phyloP scores from a whole-genome alignment of 1,140 invertebrate genomes.

The Drosophila sp. region DNA sequence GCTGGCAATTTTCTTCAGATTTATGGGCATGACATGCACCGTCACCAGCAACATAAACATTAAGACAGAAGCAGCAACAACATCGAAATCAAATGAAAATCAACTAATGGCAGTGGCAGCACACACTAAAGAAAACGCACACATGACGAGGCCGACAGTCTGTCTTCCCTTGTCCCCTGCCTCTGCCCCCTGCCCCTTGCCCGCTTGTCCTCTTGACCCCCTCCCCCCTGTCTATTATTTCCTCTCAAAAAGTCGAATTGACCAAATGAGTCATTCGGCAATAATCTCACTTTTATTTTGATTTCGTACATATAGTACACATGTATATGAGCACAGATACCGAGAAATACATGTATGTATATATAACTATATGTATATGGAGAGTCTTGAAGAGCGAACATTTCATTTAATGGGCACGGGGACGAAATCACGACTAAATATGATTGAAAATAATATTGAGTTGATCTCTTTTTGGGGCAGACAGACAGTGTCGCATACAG shows the following conservation, averaged over 20 bases:
- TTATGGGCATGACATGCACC: conserved; percentile 45
- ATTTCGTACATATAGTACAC: conserved; percentile 63
- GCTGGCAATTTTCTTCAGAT: conserved; percentile 44
- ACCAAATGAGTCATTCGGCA: conserved; percentile 72
- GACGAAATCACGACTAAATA: conserved; percentile 43
- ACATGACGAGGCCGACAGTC: conserved; percentile 63
- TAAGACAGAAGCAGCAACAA: conserved; percentile 24
- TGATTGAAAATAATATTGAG: conserved; percentile 21
- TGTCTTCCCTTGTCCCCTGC: conserved; percentile 16
- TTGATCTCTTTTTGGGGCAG: neutral
- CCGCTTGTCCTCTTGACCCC: too few species aligned
- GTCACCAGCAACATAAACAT: conserved; percentile 45
- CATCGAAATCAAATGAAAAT: conserved; percentile 27
- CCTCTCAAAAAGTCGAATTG: conserved; percentile 7
- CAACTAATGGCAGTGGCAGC: conserved; percentile 28
- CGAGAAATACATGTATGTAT: conserved; percentile 7
- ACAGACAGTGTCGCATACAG: neutral
- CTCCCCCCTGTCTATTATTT: neutral
- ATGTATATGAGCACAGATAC: conserved; percentile 23
- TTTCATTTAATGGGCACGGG: conserved; percentile 50
- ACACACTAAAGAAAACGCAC: conserved; percentile 22
- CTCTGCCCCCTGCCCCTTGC: neutral
- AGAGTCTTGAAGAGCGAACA: conserved; percentile 18
- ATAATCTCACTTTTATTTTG: conserved; percentile 83
- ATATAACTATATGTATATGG: conserved; percentile 24